These are phyloP conservation scores for Erebia epiphron DNA, from an alignment of 2,888 invertebrate genomes.

Conservation along the genomic window DNA sequence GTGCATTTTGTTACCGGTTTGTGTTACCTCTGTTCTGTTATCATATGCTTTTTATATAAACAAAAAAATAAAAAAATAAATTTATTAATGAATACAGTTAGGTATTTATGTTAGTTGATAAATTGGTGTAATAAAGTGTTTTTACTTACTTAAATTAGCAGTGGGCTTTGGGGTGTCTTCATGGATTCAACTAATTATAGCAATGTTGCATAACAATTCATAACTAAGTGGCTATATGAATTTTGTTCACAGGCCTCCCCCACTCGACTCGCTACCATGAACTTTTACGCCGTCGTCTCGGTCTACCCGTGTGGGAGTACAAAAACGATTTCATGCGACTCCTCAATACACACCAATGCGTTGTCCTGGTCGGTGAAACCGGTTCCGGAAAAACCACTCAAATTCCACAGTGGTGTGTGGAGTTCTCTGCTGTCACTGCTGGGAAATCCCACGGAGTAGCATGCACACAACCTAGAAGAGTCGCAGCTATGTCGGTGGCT, in stretches of 20 bases:
- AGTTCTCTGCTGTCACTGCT: constrained; percentile 66
- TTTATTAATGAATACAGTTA: too few species aligned
- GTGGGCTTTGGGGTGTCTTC: too few species aligned
- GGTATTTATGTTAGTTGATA: too few species aligned
- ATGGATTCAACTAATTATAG: neutral
- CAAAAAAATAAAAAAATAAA: too few species aligned
- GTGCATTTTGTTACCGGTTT: too few species aligned
- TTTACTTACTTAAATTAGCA: too few species aligned
- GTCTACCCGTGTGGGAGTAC: constrained; percentile 99
- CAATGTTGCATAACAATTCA: too few species aligned
- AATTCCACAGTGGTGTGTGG: constrained; percentile 90
- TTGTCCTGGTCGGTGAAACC: constrained; percentile 98
- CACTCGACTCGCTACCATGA: constrained; percentile 96
- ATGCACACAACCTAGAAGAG: constrained; percentile 98
- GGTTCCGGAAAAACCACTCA: constrained; percentile 99
- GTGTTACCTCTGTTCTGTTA: too few species aligned
- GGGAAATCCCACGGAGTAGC: constrained; percentile 86
- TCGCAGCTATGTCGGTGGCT: constrained; percentile 99
- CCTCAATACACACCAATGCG: constrained; percentile 95
- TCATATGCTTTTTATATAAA: too few species aligned
- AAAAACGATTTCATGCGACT: constrained; percentile 97
- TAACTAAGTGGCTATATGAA: neutral
- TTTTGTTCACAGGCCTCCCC: constrained; percentile 82
- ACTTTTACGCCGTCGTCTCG: constrained; percentile 92
- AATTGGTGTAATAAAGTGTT: too few species aligned